These are phyloP conservation scores for Anoncus sp. DNA, from an alignment of 2,888 invertebrate species.

Conservation along the genomic window DNA sequence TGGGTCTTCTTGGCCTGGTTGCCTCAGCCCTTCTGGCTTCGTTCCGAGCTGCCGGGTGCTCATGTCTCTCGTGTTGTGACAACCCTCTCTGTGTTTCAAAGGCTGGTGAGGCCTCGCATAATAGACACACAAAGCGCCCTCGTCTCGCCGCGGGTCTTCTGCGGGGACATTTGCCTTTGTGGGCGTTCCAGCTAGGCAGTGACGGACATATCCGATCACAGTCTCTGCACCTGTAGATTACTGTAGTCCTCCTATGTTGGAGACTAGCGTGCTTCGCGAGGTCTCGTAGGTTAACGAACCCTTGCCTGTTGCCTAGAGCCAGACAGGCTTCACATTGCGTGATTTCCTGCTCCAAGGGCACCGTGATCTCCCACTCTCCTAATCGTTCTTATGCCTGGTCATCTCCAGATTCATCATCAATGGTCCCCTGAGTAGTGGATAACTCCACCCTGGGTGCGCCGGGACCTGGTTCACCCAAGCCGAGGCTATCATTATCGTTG, in stretches of 20 bases:
- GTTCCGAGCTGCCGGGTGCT: no score
- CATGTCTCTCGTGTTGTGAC: no score
- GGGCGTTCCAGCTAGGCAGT: constrained; percentile 70
- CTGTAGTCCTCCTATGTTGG: background rate
- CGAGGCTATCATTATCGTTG: no score
- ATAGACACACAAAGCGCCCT: no score
- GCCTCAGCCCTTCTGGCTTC: no score
- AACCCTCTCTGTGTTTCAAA: no score
- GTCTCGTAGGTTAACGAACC: background rate
- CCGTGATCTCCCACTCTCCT: background rate
- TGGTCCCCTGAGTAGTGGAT: background rate
- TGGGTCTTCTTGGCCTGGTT: no score
- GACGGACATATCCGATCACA: background rate
- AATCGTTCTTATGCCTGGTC: background rate
- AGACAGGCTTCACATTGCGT: background rate
- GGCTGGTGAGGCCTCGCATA: no score
- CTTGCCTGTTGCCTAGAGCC: background rate
- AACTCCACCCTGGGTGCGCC: background rate
- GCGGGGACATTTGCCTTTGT: constrained; percentile 84
- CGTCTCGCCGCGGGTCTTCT: no score
- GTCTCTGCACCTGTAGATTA: background rate
- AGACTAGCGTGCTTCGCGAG: background rate
- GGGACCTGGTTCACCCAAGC: background rate
- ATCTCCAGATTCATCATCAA: background rate
- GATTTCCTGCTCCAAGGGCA: background rate